phyloP scores from a whole-genome alignment of 2,888 invertebrate genomes.

The Patella depressa region DNA sequence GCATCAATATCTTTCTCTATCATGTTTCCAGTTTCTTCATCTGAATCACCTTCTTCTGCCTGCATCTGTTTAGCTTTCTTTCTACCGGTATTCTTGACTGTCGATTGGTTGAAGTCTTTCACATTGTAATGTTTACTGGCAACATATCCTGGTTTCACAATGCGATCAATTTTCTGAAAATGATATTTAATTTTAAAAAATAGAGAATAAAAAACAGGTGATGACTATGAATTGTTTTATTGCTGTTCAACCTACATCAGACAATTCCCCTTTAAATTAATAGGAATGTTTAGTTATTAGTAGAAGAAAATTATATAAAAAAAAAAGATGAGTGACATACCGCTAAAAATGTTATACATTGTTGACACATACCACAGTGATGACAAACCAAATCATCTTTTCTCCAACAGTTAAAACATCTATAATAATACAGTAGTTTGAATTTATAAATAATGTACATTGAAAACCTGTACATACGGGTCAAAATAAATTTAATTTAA shows the following conservation, averaged over 20 bases:
- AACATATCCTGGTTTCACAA: constrained; percentile 43
- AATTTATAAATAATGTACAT: no score
- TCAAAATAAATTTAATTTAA: no score
- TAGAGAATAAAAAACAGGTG: neutral
- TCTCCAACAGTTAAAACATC: constrained; percentile 40
- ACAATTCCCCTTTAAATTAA: no score
- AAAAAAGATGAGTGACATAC: constrained; percentile 30
- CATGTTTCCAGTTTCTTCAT: neutral
- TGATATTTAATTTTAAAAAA: neutral
- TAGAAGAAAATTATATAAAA: no score
- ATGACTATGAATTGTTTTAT: neutral
- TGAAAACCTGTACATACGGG: no score
- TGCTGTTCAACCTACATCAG: neutral
- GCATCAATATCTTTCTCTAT: neutral
- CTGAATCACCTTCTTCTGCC: neutral
- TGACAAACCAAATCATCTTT: constrained; percentile 41
- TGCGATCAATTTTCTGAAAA: constrained; percentile 44
- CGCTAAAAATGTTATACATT: constrained; percentile 35
- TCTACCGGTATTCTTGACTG: constrained; percentile 17
- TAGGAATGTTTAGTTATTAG: no score
- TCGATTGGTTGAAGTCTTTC: constrained; percentile 29
- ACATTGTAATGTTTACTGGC: constrained; percentile 26
- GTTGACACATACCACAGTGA: constrained; percentile 50
- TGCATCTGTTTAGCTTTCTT: neutral
- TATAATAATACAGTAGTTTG: constrained; percentile 12